These are phyloP conservation scores for Drosophila engyochracea DNA, from an alignment of 2,888 invertebrate genomes.

Conservation along the genomic window DNA sequence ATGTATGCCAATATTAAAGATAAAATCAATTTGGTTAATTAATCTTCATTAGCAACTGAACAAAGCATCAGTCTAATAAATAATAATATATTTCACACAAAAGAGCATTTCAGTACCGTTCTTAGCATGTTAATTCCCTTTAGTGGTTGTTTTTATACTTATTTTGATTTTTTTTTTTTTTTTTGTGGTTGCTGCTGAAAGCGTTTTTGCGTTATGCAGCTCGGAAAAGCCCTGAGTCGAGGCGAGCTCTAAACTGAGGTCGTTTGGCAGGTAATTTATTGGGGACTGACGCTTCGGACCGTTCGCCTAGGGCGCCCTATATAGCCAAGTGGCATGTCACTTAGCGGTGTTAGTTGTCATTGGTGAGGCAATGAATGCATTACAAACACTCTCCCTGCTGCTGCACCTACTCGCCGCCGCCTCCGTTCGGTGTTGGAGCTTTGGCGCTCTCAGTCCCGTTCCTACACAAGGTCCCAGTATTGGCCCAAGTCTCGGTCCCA, in stretches of 20 bases:
- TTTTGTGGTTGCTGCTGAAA: conserved; percentile 14
- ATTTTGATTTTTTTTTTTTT: conserved; percentile 3
- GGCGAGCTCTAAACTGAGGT: conserved; percentile 45
- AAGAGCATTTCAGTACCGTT: conserved; percentile 33
- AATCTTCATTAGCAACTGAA: background rate
- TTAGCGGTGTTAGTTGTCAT: conserved; percentile 56
- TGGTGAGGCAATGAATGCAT: conserved; percentile 55
- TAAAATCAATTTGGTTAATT: background rate
- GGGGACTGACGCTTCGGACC: conserved; percentile 4
- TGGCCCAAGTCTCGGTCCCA: background rate
- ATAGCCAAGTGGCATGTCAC: conserved; percentile 55
- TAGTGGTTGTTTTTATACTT: background rate
- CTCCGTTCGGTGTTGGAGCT: conserved; percentile 53
- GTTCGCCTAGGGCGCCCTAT: conserved; percentile 50
- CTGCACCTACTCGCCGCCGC: conserved; percentile 38
- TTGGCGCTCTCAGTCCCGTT: conserved; percentile 38
- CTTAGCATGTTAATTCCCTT: background rate
- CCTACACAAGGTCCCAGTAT: background rate
- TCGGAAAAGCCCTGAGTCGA: conserved; percentile 67
- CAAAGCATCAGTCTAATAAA: background rate
- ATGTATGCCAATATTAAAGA: background rate
- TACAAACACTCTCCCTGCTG: conserved; percentile 35
- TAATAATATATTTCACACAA: background rate
- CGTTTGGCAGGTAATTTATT: conserved; percentile 62
- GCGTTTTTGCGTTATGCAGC: conserved; percentile 40